These are phyloP conservation scores for Scelioninae gen. 2 DNA, from an alignment of 2,888 invertebrate genomes.

Conservation along the genomic window DNA sequence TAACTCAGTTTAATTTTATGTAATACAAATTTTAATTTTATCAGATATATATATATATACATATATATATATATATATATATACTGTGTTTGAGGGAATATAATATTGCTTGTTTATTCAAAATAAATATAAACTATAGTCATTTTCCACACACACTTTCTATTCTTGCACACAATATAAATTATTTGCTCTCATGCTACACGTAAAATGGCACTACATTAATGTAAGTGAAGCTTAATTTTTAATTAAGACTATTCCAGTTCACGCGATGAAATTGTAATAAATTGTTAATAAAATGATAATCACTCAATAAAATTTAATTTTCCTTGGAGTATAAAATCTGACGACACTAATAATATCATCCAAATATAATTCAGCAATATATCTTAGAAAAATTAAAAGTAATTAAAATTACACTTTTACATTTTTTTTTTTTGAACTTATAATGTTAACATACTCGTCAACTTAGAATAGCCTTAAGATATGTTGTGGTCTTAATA, in stretches of 20 bases:
- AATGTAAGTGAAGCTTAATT: slow-evolving; percentile 48
- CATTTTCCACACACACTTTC: slow-evolving; percentile 17
- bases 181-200: slow-evolving; percentile 42
- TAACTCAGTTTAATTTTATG: too few species aligned
- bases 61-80: too few species aligned
- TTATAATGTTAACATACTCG: neutral
- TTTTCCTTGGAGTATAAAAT: too few species aligned
- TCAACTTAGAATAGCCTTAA: slow-evolving; percentile 47
- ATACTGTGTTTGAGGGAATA: slow-evolving; percentile 36
- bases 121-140: slow-evolving; percentile 36
- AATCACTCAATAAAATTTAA: neutral
- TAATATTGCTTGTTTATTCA: slow-evolving; percentile 35
- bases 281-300: neutral
- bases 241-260: slow-evolving; percentile 41
- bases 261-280: slow-evolving; percentile 27
- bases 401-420: slow-evolving; percentile 4
- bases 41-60: too few species aligned
- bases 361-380: slow-evolving; percentile 10
- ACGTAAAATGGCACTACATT: slow-evolving; percentile 50
- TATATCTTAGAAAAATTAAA: too few species aligned
- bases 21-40: too few species aligned
- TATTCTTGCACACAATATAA: slow-evolving; percentile 43
- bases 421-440: neutral
- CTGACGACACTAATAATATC: neutral
- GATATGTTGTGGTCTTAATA: slow-evolving; percentile 43